These are phyloP conservation scores for Hypothenemus hampei DNA, from an alignment of 1,140 invertebrate species.

Conservation along the genomic window DNA sequence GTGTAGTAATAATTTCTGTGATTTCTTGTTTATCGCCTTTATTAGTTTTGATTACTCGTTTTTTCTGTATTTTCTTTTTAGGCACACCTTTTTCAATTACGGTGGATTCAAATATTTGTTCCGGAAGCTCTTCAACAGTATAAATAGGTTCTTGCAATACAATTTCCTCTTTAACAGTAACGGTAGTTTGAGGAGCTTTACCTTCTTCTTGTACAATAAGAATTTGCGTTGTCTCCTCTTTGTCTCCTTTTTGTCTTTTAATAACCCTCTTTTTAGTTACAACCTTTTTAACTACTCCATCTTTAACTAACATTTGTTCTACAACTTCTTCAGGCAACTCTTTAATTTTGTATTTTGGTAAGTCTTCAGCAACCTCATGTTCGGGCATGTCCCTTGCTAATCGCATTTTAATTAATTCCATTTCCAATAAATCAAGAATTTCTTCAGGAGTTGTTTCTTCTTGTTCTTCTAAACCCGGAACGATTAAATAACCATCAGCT, in stretches of 20 bases:
- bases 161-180: constrained; percentile 46
- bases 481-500: constrained; percentile 30
- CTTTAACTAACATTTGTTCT: constrained; percentile 34
- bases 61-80: constrained; percentile 40
- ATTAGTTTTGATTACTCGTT: constrained; percentile 42
- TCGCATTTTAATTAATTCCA: constrained; percentile 22
- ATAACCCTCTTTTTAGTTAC: constrained; percentile 35
- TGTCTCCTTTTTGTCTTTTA: constrained; percentile 36
- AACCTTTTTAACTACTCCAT: constrained; percentile 36
- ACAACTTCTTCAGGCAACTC: constrained; percentile 45
- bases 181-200: constrained; percentile 36
- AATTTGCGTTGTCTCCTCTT: constrained; percentile 39
- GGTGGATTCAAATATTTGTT: constrained; percentile 33
- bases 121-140: constrained; percentile 41
- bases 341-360: constrained; percentile 30
- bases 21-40: constrained; percentile 36
- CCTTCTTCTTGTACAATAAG: constrained; percentile 40
- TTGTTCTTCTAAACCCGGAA: constrained; percentile 31
- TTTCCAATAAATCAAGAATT: constrained; percentile 33
- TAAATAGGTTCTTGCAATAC: constrained; percentile 36
- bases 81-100: constrained; percentile 33
- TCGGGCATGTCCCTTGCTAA: constrained; percentile 26
- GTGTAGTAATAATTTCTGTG: constrained; percentile 40
- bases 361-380: constrained; percentile 17
- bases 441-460: constrained; percentile 21